Evolutionary conservation across 2,888 invertebrate genomes (phyloP).

Genomic region (Diplazon laetatorius): DNA sequence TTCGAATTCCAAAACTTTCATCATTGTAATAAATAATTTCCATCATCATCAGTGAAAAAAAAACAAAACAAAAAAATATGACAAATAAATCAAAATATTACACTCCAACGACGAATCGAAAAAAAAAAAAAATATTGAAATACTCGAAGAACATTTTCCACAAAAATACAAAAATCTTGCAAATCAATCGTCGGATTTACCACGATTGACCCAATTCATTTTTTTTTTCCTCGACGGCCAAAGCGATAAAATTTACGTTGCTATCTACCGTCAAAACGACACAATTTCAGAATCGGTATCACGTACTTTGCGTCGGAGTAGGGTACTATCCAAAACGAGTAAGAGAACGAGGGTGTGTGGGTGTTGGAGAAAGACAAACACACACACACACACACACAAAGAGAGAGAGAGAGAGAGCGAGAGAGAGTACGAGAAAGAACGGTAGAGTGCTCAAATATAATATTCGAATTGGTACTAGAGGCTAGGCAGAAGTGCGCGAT

Average conservation of each 20-base stretch:
- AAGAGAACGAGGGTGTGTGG: too few relatives aligned
- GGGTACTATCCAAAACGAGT: neutral
- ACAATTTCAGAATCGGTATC: slow-evolving; percentile 33
- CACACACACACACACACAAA: too few relatives aligned
- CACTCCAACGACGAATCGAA: too few relatives aligned
- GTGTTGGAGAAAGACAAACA: too few relatives aligned
- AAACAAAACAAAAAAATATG: too few relatives aligned
- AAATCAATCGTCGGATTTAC: neutral
- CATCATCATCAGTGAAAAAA: too few relatives aligned
- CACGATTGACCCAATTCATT: slow-evolving; percentile 16
- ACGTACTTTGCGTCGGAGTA: slow-evolving; percentile 8
- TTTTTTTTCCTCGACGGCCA: neutral
- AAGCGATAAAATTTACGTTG: neutral
- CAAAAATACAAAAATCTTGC: neutral
- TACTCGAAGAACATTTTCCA: too few relatives aligned
- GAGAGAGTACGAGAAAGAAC: too few relatives aligned
- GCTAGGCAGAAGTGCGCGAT: slow-evolving; percentile 64
- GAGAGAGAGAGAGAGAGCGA: slow-evolving; percentile 15
- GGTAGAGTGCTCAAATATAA: slow-evolving; percentile 71
- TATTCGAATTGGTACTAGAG: slow-evolving; percentile 73
- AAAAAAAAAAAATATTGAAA: neutral
- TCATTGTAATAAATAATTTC: too few relatives aligned
- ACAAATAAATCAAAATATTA: too few relatives aligned
- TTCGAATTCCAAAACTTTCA: too few relatives aligned
- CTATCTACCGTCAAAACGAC: neutral